Evolutionary conservation across 2,888 invertebrate genomes (phyloP).

Genomic region (Drosophila percnosoma): DNA sequence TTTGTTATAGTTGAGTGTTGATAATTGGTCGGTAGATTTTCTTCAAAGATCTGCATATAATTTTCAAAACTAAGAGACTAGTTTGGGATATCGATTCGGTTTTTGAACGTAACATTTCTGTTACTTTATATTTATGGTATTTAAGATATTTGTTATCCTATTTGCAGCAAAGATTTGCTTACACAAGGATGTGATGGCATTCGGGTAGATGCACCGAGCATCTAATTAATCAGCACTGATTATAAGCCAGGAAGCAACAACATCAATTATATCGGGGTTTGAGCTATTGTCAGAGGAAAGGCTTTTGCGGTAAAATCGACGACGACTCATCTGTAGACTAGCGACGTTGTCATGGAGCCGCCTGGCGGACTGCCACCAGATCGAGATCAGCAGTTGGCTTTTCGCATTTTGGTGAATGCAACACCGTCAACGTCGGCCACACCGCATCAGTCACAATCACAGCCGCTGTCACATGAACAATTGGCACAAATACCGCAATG

Average conservation of each 20-base stretch:
- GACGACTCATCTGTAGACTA: neutral
- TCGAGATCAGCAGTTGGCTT: conserved; percentile 81
- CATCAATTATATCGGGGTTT: neutral
- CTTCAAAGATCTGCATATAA: neutral
- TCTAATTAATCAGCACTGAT: conserved; percentile 3
- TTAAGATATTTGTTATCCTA: neutral
- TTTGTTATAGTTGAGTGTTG: no score
- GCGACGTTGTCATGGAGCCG: conserved; percentile 83
- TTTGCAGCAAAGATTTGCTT: neutral
- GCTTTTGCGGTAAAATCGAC: neutral
- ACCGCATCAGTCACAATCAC: neutral
- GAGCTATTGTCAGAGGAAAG: neutral
- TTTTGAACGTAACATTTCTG: neutral
- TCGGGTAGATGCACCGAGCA: conserved; percentile 1
- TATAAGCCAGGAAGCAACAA: conserved; percentile 38
- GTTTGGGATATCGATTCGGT: neutral
- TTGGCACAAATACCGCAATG: conserved; percentile 46
- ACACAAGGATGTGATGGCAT: neutral
- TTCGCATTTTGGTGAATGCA: conserved; percentile 47
- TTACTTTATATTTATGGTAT: neutral
- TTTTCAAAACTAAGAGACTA: neutral
- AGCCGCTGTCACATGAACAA: conserved; percentile 23
- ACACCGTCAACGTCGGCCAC: conserved; percentile 1
- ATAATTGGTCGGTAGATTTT: neutral
- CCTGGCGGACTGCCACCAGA: conserved; percentile 83